Evolutionary conservation across 2,888 invertebrate species (phyloP).

Genomic region (Temnothorax unifasciatus): DNA sequence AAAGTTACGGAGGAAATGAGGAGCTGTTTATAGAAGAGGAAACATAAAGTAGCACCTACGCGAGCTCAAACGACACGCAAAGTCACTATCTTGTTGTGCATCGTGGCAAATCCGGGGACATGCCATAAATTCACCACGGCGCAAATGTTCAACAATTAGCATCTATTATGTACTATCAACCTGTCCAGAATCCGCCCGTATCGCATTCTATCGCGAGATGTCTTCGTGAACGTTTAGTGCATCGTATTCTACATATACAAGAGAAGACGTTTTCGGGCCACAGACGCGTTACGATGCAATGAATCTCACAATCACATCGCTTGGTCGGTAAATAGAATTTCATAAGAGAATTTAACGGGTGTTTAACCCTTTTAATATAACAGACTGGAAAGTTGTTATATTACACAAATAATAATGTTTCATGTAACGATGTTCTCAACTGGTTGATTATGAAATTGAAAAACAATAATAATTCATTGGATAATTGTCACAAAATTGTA

Average conservation of each 20-base stretch:
- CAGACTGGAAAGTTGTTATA: background rate
- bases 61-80: slow-evolving; percentile 65
- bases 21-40: slow-evolving; percentile 40
- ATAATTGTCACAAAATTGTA: background rate
- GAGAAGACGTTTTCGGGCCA: slow-evolving; percentile 8
- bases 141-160: slow-evolving; percentile 62
- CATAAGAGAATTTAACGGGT: background rate
- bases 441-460: background rate
- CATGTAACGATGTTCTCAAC: background rate
- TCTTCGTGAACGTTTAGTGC: slow-evolving; percentile 29
- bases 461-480: background rate
- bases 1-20: slow-evolving; percentile 63
- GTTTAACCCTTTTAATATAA: slow-evolving; percentile 24
- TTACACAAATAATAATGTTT: background rate
- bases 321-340: slow-evolving; percentile 22
- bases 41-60: slow-evolving; percentile 68
- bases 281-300: slow-evolving; percentile 10
- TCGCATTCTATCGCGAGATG: slow-evolving; percentile 16
- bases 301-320: background rate
- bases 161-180: slow-evolving; percentile 31
- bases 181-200: slow-evolving; percentile 25
- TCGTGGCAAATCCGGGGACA: slow-evolving; percentile 56
- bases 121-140: slow-evolving; percentile 61
- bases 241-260: slow-evolving; percentile 2
- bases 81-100: slow-evolving; percentile 67